Evolutionary conservation across 2,888 invertebrate species (phyloP), one percentile per base, ranked within the genome.

Genomic region (Caenorhabditis imperialis): DNA sequence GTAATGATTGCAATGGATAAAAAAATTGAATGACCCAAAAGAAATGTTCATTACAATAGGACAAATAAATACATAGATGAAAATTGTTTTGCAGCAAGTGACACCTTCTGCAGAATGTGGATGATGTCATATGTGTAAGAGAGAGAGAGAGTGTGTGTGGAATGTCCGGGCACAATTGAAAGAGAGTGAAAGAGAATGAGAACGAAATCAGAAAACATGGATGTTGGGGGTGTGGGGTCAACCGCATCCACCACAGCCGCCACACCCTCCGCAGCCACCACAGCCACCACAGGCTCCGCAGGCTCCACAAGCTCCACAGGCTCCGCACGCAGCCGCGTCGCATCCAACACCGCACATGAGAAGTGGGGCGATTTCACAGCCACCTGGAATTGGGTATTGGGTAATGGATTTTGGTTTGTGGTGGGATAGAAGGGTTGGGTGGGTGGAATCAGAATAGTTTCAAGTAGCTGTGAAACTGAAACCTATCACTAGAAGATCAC

Each of bases 211-310:
- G n/a, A n/a, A n/a, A n/a, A n/a, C n/a, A n/a, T n/a, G n/a, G n/a
- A n/a, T n/a, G n/a, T n/a, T n/a, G n/a, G n/a, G n/a, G 6, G 12
- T 30, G 20, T 22, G 7, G 18, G 23, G 14, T 37, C 50, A 73
- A 27, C 65, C 65, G 48, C 65, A 65, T 53, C 65, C 65, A 54
- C 73, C 73, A 45, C 73, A 74, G 14, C 82, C 83, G 22, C 85
- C 86, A 45, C 86, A 85, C 12, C 78, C 84, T 23, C 84, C 85
- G 54, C 86, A 86, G n/a, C 80, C 82, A 10, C 84, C 84, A 53
- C 86, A 86, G 10, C 81, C 82, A 5, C 85, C 85, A 53, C 84
- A 81, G 1, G 80, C 84, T 5, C 76, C 75, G 30, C 77, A 76
- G 38, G 76, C 75, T 22, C 77, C 79, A 37, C 80, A 80, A 3